Percentiles rank a stretch among this genome's conserved stretches.
Conservation (phyloP, 2,888 invertebrate genomes). For the Bruchidius siliquastri region DNA sequence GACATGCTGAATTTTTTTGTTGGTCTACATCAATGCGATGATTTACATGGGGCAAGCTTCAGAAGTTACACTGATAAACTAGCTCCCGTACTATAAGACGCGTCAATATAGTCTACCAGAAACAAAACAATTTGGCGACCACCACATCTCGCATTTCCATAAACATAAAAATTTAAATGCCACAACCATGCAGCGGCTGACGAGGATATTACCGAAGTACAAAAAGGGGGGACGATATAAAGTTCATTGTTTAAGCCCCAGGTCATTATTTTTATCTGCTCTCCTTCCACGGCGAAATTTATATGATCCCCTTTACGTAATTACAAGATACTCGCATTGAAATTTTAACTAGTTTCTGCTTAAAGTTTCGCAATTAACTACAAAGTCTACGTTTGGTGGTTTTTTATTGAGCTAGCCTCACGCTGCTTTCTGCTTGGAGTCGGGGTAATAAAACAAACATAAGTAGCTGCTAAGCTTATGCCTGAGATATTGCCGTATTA, state of each 20-base stretch:
- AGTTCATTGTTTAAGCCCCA: background rate
- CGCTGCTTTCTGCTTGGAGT: background rate
- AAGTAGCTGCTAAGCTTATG: background rate
- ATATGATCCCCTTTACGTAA: background rate
- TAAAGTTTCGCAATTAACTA: background rate
- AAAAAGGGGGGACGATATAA: background rate
- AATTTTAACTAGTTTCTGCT: background rate
- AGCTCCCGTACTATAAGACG: background rate
- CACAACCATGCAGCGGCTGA: background rate
- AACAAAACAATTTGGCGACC: background rate
- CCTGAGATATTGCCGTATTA: too few species aligned
- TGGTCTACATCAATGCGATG: too few species aligned
- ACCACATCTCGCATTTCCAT: background rate
- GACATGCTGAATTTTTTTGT: too few species aligned
- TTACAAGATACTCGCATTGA: background rate
- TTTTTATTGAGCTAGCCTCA: background rate
- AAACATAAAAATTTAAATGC: background rate
- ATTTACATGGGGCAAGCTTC: too few species aligned
- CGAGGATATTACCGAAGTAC: background rate
- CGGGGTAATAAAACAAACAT: background rate
- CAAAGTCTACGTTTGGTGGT: background rate
- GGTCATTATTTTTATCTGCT: background rate
- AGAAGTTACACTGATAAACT: too few species aligned
- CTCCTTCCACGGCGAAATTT: background rate
- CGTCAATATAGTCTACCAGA: background rate